These are phyloP conservation scores for Athalia circularis DNA, from an alignment of 2,888 invertebrate genomes.

Conservation along the genomic window DNA sequence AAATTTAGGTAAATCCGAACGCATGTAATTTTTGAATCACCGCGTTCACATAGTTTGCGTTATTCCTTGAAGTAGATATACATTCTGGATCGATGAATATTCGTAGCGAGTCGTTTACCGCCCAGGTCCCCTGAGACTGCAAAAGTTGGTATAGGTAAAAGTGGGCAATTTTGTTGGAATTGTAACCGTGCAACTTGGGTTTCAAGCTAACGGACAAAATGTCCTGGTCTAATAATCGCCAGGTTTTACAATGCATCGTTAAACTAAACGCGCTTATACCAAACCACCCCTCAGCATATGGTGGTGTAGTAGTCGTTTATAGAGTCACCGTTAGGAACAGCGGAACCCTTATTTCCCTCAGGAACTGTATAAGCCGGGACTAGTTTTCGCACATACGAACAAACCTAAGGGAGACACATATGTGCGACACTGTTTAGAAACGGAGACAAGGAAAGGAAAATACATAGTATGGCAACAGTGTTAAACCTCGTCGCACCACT, in stretches of 20 bases:
- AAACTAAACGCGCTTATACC: slow-evolving; percentile 38
- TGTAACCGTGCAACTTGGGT: slow-evolving; percentile 16
- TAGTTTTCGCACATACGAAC: no score
- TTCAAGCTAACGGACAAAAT: background rate
- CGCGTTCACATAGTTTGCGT: no score
- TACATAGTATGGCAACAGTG: no score
- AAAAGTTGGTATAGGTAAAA: background rate
- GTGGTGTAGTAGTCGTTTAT: background rate
- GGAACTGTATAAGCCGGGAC: slow-evolving; percentile 11
- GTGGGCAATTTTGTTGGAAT: slow-evolving; percentile 35
- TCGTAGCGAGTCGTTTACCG: background rate
- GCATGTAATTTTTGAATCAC: no score
- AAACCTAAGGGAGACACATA: background rate
- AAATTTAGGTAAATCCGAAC: no score
- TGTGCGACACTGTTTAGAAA: background rate
- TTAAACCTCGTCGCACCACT: no score
- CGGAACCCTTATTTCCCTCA: slow-evolving; percentile 41
- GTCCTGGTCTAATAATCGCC: slow-evolving; percentile 46
- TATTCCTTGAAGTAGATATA: no score
- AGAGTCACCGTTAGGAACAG: slow-evolving; percentile 4
- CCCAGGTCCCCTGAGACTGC: background rate
- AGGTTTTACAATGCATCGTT: slow-evolving; percentile 47
- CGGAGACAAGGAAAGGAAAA: no score
- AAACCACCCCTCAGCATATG: no score
- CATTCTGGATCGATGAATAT: no score